Percentiles rank a stretch among this genome's conserved stretches.
Conservation (phyloP, 1,140 invertebrate species). For the Papilio polyxenes region DNA sequence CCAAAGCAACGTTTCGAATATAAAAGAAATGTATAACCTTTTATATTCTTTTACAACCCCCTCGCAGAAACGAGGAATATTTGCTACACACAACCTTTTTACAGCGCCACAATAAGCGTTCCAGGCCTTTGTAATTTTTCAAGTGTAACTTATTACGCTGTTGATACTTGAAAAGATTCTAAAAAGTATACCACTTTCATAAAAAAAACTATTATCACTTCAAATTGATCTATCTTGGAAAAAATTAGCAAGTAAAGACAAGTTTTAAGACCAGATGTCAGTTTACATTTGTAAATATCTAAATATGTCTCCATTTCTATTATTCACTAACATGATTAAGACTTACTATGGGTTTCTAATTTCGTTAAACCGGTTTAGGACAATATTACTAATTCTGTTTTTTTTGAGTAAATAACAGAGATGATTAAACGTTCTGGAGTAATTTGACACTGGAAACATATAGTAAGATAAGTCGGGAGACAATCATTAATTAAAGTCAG, state of each 20-base stretch:
- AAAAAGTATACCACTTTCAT: background rate
- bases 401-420: too few species aligned
- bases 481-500: background rate
- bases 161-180: background rate
- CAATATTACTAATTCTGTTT: too few species aligned
- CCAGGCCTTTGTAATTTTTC: conserved; percentile 35
- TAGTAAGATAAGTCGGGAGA: background rate
- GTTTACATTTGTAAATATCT: background rate
- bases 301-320: too few species aligned
- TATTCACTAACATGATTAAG: too few species aligned
- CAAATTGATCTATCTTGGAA: background rate
- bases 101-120: conserved; percentile 29
- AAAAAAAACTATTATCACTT: conserved; percentile 1
- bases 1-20: conserved; percentile 25
- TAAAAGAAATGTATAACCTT: conserved; percentile 33
- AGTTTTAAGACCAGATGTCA: background rate
- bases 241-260: background rate
- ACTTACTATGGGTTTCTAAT: too few species aligned
- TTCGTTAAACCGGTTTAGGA: too few species aligned
- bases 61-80: conserved; percentile 24
- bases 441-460: background rate
- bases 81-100: conserved; percentile 33
- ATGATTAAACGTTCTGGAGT: too few species aligned
- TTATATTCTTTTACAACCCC: conserved; percentile 27
- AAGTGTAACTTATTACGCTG: conserved; percentile 26